phyloP scores from a whole-genome alignment of 2,113 vertebrate genomes.

The Notechis scutatus region DNA sequence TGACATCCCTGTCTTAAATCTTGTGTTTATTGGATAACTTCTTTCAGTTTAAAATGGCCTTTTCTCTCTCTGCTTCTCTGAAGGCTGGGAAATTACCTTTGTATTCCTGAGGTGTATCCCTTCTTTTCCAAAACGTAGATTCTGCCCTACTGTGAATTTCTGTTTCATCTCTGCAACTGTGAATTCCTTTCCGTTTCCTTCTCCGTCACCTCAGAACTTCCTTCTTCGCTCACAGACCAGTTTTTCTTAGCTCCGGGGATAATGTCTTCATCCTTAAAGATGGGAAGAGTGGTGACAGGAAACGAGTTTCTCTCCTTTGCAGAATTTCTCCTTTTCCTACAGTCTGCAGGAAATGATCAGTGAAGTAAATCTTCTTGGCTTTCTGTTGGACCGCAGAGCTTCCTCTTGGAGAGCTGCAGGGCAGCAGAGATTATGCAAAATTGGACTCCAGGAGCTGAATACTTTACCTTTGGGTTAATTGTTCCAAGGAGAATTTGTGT shows the following conservation, averaged over 20 bases:
- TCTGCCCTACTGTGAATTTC: not conserved
- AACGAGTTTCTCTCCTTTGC: not conserved
- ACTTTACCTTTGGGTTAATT: not conserved
- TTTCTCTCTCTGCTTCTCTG: too few species aligned
- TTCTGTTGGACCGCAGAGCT: not conserved
- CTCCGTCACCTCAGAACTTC: not conserved
- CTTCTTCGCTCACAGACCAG: not conserved
- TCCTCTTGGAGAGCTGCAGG: too few species aligned
- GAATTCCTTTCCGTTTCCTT: not conserved
- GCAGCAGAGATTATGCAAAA: not conserved
- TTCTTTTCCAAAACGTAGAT: not conserved
- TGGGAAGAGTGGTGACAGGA: not conserved
- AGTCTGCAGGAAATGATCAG: not conserved
- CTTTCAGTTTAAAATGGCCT: not conserved
- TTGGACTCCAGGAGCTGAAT: not conserved
- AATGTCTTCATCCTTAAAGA: not conserved
- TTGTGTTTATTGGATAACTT: conserved; percentile 13
- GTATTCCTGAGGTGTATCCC: not conserved
- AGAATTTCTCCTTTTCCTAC: too few species aligned
- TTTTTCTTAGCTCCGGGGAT: not conserved
- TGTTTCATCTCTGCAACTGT: not conserved
- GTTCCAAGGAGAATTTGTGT: not conserved
- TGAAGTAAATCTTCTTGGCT: not conserved
- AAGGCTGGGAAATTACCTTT: not conserved
- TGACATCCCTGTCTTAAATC: not conserved